These are phyloP conservation scores for Scaptomyza pallida DNA, from an alignment of 1,140 invertebrate genomes.

Conservation along the genomic window DNA sequence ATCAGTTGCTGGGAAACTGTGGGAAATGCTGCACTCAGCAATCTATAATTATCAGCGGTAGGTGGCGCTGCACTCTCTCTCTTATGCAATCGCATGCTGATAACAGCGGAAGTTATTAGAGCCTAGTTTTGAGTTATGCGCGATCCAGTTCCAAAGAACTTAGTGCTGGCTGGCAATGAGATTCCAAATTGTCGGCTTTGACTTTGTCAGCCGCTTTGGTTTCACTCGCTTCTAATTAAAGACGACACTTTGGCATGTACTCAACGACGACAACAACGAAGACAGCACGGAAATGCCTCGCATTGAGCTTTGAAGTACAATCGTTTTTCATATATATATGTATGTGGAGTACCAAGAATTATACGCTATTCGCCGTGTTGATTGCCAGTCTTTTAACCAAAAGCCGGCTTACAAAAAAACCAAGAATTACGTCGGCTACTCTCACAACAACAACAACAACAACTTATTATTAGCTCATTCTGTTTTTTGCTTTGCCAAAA, in stretches of 20 bases:
- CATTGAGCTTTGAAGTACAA: conserved; percentile 42
- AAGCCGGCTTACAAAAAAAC: not conserved
- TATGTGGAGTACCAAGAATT: conserved; percentile 45
- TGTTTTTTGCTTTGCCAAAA: not conserved
- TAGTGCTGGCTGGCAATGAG: conserved; percentile 42
- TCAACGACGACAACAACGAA: conserved; percentile 9
- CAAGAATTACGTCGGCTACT: not conserved
- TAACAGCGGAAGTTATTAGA: conserved; percentile 73
- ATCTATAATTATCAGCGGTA: conserved; percentile 71
- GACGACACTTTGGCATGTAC: conserved; percentile 79
- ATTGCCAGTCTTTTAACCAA: conserved; percentile 15
- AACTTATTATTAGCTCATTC: conserved; percentile 1
- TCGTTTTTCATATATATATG: conserved; percentile 11
- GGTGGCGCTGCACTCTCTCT: conserved; percentile 56
- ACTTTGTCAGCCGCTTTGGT: conserved; percentile 41
- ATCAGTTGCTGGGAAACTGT: conserved; percentile 35
- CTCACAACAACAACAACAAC: too few species aligned
- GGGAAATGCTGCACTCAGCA: conserved; percentile 38
- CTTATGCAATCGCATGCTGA: conserved; percentile 47
- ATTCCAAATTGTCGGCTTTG: conserved; percentile 41
- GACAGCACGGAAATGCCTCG: conserved; percentile 66
- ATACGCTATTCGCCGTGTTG: conserved; percentile 24
- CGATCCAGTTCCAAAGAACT: conserved; percentile 68
- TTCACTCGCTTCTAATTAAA: conserved; percentile 73
- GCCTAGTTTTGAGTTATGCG: conserved; percentile 58